phyloP scores from a whole-genome alignment of 2,888 invertebrate genomes.

The Rutpela maculata region DNA sequence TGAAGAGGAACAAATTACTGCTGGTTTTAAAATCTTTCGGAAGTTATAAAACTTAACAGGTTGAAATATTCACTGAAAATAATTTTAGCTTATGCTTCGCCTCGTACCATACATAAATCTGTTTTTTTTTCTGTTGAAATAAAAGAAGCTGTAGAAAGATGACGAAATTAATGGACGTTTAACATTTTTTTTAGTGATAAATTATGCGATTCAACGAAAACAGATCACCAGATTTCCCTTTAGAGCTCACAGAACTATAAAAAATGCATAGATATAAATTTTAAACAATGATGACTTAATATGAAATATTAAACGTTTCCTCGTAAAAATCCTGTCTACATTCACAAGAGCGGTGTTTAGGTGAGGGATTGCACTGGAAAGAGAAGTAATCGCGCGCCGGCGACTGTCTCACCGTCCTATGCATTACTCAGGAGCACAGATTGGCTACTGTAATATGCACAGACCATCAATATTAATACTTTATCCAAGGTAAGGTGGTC shows the following conservation, averaged over 20 bases:
- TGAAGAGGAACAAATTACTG: too few species aligned
- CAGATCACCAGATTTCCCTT: neutral
- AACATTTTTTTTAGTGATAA: neutral
- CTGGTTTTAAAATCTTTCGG: too few species aligned
- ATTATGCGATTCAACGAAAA: neutral
- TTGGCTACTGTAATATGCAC: conserved; percentile 73
- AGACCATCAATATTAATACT: conserved; percentile 71
- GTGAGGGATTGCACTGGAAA: conserved; percentile 28
- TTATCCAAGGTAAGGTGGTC: conserved; percentile 56
- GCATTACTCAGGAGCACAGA: conserved; percentile 71
- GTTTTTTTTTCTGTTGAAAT: too few species aligned
- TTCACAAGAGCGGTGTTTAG: neutral
- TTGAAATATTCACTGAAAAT: too few species aligned
- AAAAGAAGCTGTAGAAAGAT: too few species aligned
- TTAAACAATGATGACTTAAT: conserved; percentile 22
- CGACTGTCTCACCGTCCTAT: conserved; percentile 57
- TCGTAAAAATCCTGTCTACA: neutral
- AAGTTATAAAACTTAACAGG: too few species aligned
- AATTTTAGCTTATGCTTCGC: too few species aligned
- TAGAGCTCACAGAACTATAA: neutral
- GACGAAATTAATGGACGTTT: too few species aligned
- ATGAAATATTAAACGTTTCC: conserved; percentile 15
- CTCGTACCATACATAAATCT: too few species aligned
- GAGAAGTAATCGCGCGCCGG: conserved; percentile 23
- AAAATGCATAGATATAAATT: conserved; percentile 1